Evolutionary conservation across 2,888 invertebrate species (phyloP), one percentile per base, ranked within the genome.

Genomic region (Cosmia trapezina): DNA sequence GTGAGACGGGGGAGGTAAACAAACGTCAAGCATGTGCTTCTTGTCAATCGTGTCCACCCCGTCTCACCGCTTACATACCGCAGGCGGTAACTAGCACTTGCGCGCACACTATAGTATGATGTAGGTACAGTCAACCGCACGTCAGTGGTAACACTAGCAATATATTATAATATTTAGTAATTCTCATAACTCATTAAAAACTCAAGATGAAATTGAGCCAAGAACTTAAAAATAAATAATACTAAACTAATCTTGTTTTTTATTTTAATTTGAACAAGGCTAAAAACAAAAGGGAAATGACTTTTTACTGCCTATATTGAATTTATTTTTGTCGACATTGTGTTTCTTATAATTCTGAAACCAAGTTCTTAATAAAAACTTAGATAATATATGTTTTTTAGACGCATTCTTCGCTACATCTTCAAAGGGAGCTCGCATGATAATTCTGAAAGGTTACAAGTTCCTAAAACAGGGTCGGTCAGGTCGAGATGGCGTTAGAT

Each of bases 331-430:
- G 14, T 14, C 14, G 14, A 45, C 14, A 45, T 5, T 45, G 45
- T 14, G 17, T 17, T 3, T 17, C 6, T 47, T 17, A 14, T 17
- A 17, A 14, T 47, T 47, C 17, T 45, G 45, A 14, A 14, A 47
- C 47, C 47, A 47, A 47, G 17, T 47, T 47, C 5, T 17, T 47
- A 47, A 14, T 4, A 22, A 22, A 22, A 54, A 22, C 54, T 14
- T 17, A 17, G 17, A 11, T 28, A 14, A 28, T 28, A 28, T 33
- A 0, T 22, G 4, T n/a, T 41, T 84, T 82, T 47, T 83, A 88
- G 89, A 41, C 6, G 73, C 81, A 8, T 61, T 81, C 33, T 87
- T 89, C 66, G 82, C 71, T 12, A 76, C 68, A 0, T 47, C 68
- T 11, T 63, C 57, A 49, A 76, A 54, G 4, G 69, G 69, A 6